Base-by-base conservation (phyloP, 92 coral and sea anemone species). In the Siderastrea siderea region DNA sequence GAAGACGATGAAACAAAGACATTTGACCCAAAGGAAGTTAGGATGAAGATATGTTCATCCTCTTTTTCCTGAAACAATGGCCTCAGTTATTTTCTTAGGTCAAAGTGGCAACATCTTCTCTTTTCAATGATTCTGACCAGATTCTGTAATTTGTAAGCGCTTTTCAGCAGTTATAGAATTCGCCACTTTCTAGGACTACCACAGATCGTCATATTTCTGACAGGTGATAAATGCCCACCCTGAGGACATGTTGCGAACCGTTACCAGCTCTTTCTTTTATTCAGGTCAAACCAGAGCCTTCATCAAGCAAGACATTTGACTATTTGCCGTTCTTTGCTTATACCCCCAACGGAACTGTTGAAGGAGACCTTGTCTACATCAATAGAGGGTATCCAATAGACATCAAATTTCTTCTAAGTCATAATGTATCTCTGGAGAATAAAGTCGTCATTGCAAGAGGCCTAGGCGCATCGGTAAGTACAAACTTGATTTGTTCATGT, bases 301-400 rank as follows among this genome's bases (percentile, higher is more conserved):
- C 26, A 1, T 38, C 74, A 48, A 74, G 3, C 64, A 62, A 63
- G 59, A 65, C 26, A 6, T 89, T 88, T 58, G 86, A 88, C 62
- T 84, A 87, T 69, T 77, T 78, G 6, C 95, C 98, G 17, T 87
- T 81, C 68, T 75, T 95, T 59, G 94, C 91, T 0, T 95, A 90
- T 54, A 72, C 96, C n/a, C 88, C 91, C 0, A 89, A 82, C 64
- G 98, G 98, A 1, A 81, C 84, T 1, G 98, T 77, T 6, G 90
- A 81, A 15, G 98, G 98, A 19, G 86, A 90, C 74, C 94, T 95
- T 1, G 89, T 95, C 9, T 95, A 87, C 80, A 93, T 90, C 3
- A 93, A 95, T 61, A 8, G 10, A 7, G 96, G 98, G 3, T 10
- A 1, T 4, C 9, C 38, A 3, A 4, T 38, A 3, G 98, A 95